phyloP scores from a whole-genome alignment of 1,140 invertebrate genomes.

The Aphelinus atriplicis region DNA sequence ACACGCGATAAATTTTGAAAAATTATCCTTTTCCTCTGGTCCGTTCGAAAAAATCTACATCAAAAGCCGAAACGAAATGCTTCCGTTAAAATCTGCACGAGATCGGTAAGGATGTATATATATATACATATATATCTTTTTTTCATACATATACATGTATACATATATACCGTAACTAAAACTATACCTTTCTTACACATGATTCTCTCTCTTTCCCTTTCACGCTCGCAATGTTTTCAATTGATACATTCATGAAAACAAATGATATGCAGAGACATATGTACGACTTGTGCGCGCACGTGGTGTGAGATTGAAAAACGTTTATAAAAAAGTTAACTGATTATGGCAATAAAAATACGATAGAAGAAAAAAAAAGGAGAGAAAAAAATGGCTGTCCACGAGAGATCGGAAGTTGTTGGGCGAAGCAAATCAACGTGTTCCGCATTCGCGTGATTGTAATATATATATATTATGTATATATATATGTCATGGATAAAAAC shows the following conservation, averaged over 20 bases:
- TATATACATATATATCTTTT: slow-evolving; percentile 23
- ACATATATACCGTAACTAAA: slow-evolving; percentile 8
- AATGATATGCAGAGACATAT: neutral
- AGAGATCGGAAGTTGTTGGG: too few relatives aligned
- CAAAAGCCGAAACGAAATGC: slow-evolving; percentile 20
- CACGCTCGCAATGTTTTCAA: slow-evolving; percentile 20
- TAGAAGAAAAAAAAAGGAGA: slow-evolving; percentile 33
- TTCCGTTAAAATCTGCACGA: slow-evolving; percentile 14
- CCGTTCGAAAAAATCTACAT: neutral
- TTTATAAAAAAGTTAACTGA: slow-evolving; percentile 44
- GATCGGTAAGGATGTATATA: slow-evolving; percentile 23
- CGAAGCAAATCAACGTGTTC: neutral
- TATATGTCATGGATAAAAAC: slow-evolving; percentile 60
- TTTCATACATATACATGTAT: slow-evolving; percentile 25
- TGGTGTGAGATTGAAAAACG: neutral
- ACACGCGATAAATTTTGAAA: slow-evolving; percentile 12
- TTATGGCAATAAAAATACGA: slow-evolving; percentile 49
- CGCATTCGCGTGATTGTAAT: slow-evolving; percentile 45
- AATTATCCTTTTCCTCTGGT: neutral
- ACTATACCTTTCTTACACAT: neutral
- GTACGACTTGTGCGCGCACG: neutral
- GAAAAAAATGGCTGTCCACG: slow-evolving; percentile 22
- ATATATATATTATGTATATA: slow-evolving; percentile 1
- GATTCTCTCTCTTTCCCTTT: slow-evolving; percentile 14
- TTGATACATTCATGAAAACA: too few relatives aligned